Evolutionary conservation across 2,888 invertebrate species (phyloP).

Genomic region (Tetragonula carbonaria): DNA sequence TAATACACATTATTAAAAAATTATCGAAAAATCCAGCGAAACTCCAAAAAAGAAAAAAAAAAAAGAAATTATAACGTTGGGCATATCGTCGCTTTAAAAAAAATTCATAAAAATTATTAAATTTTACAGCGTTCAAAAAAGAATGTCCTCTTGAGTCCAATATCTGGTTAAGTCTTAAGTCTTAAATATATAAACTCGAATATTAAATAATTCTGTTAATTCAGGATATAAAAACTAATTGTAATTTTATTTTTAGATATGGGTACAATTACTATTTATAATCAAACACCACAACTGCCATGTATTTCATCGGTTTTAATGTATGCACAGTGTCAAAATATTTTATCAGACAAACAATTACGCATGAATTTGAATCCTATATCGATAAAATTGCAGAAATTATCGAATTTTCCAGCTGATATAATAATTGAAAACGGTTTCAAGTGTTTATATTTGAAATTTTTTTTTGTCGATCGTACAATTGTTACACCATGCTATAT

Average conservation of each 20-base stretch:
- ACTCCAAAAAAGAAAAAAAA: too few relatives aligned
- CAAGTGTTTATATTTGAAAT: conserved; percentile 39
- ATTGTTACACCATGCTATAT: conserved; percentile 37
- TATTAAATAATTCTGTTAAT: not conserved
- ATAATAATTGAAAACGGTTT: conserved; percentile 23
- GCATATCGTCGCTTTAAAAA: too few relatives aligned
- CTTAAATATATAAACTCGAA: not conserved
- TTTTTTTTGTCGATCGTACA: conserved; percentile 28
- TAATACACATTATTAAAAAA: too few relatives aligned
- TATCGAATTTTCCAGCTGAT: conserved; percentile 44
- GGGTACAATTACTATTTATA: conserved; percentile 35
- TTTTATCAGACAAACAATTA: conserved; percentile 27
- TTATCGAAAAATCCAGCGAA: too few relatives aligned
- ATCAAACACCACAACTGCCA: not conserved
- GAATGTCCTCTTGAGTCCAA: too few relatives aligned
- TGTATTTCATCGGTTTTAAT: conserved; percentile 33
- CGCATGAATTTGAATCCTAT: conserved; percentile 45
- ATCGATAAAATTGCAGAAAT: conserved; percentile 48
- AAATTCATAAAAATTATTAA: too few relatives aligned
- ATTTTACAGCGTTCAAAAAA: too few relatives aligned
- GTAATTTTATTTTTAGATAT: conserved; percentile 32
- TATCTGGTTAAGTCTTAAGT: too few relatives aligned
- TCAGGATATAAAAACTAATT: not conserved
- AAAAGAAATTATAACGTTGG: too few relatives aligned
- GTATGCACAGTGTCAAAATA: conserved; percentile 36